Evolutionary conservation across 2,797 vertebrate species (phyloP), one percentile per base, ranked within the genome.

Genomic region (Melanotaenia nigrans): DNA sequence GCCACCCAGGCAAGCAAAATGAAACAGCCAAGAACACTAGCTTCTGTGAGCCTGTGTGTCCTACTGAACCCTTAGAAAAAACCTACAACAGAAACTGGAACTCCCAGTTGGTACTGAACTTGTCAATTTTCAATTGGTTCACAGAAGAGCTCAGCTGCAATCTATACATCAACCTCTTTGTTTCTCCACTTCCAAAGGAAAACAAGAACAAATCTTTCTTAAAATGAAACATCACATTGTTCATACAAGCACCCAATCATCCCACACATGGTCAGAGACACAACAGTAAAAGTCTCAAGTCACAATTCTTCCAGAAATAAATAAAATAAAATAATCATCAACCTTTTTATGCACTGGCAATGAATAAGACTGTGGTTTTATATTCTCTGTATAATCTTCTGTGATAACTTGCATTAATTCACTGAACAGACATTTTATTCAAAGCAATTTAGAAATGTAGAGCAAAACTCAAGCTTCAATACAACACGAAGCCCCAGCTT

Each of bases 141-240:
- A 61, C 71, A 32, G 61, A 67, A 56, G 14, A 69, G 76, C 30
- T 5, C 62, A 58, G 79, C 70, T 88, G 84, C 83, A 77, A 87
- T 75, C 77, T 62, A 63, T 69, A 45, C 78, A 70, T 71, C 83
- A 85, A 80, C 77, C 73, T 87, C 83, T 78, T 83, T 65, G 76
- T 81, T 86, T 84, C 81, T 73, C 73, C 83, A 51, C 66, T 72
- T 72, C 78, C 66, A 62, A 78, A 68, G 78, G 78, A 85, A 85
- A 90, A 92, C 77, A 92, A 92, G 82, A 88, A 65, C 60, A 76
- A 78, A 88, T 88, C 87, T 85, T 87, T 89, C 81, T 90, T 85
- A 77, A 81, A 82, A 75, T 75, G 68, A 83, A 90, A 79, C 77
- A 75, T 78, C 83, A 87, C 89, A 89, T 84, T 75, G 68, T 82